Conservation (phyloP, 2,113 vertebrate genomes). For the Heptranchias perlo region DNA sequence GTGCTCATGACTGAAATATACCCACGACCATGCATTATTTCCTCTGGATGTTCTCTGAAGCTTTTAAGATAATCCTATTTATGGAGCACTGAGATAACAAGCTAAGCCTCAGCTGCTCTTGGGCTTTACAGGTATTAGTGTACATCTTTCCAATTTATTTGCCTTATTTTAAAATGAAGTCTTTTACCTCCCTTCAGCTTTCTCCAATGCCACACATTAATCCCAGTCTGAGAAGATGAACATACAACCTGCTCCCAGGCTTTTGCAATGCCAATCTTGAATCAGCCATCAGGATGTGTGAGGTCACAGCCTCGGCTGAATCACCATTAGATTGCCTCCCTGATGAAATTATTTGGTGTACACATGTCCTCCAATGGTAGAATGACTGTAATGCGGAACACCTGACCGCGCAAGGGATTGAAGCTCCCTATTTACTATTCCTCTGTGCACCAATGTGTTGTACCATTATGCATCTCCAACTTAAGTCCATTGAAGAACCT, state of each 20-base stretch:
- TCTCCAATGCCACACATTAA: neutral
- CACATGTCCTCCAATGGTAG: neutral
- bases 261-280: neutral
- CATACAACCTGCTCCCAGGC: neutral
- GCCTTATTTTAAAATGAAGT: conserved; percentile 16
- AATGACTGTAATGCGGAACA: neutral
- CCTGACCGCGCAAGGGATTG: neutral
- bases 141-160: neutral
- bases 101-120: conserved; percentile 46
- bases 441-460: neutral
- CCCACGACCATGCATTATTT: neutral
- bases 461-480: neutral
- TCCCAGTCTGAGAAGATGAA: neutral
- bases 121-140: neutral
- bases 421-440: neutral
- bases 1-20: neutral
- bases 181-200: neutral
- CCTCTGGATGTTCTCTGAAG: conserved; percentile 9
- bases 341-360: neutral
- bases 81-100: conserved; percentile 48
- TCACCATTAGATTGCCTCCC: neutral
- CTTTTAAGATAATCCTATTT: neutral
- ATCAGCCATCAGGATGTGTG: neutral
- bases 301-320: neutral
- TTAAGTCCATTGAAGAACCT: neutral